Percentiles rank a stretch among this genome's conserved stretches.
phyloP scores from a whole-genome alignment of 2,797 vertebrate species.

The Clarias platycephalus region DNA sequence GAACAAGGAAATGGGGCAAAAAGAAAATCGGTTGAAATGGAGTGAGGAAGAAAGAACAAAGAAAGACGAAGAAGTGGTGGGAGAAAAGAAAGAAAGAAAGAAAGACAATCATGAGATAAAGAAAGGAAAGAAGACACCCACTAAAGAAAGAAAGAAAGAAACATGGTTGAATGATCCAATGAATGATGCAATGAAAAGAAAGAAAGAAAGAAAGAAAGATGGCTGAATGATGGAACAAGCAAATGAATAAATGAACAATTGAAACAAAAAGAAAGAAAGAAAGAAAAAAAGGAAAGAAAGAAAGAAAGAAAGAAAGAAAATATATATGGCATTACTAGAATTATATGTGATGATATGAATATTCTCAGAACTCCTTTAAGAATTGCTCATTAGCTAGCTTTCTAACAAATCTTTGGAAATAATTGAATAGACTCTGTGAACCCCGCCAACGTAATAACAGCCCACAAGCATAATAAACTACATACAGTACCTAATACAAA shows the following conservation, averaged over 20 bases:
- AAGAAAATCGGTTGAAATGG: too few species aligned
- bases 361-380: background rate
- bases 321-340: background rate
- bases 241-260: too few species aligned
- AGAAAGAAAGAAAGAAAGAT: background rate
- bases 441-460: too few species aligned
- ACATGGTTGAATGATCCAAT: background rate
- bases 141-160: background rate
- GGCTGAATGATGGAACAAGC: too few species aligned
- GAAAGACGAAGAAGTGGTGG: too few species aligned
- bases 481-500: too few species aligned
- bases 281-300: background rate
- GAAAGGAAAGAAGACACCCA: background rate
- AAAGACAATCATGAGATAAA: too few species aligned
- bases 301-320: background rate
- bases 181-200: background rate
- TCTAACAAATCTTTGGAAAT: background rate
- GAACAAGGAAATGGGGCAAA: too few species aligned
- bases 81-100: background rate
- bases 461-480: too few species aligned
- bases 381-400: background rate
- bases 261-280: background rate
- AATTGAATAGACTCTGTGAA: too few species aligned
- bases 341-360: background rate
- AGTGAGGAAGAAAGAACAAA: too few species aligned